phyloP scores from a whole-genome alignment of 2,888 invertebrate genomes.

The Pristionchus entomophagus region DNA sequence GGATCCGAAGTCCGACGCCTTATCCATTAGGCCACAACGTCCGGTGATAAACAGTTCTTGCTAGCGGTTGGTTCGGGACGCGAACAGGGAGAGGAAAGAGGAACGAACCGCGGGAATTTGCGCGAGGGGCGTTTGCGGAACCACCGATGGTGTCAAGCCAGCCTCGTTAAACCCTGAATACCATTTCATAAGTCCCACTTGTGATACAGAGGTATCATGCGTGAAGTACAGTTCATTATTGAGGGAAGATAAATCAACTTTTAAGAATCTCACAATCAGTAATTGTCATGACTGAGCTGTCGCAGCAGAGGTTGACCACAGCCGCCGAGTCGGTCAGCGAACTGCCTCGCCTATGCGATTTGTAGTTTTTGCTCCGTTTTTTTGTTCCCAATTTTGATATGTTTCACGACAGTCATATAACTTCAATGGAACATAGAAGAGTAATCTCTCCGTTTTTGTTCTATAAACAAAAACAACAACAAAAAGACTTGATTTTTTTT shows the following conservation, averaged over 20 bases:
- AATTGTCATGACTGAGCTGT: slow-evolving; percentile 31
- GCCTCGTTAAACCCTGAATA: slow-evolving; percentile 44
- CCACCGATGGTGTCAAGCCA: not conserved
- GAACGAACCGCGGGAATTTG: slow-evolving; percentile 25
- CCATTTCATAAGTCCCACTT: too few species aligned
- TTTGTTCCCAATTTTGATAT: not conserved
- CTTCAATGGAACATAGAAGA: too few species aligned
- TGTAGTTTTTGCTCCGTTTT: not conserved
- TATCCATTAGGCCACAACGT: slow-evolving; percentile 75
- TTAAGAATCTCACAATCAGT: slow-evolving; percentile 27
- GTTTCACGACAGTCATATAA: not conserved
- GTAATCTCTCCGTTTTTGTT: too few species aligned
- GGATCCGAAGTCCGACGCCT: slow-evolving; percentile 75
- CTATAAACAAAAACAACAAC: too few species aligned
- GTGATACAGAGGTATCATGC: too few species aligned
- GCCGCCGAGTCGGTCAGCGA: not conserved
- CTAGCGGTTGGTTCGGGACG: not conserved
- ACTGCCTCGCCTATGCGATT: not conserved
- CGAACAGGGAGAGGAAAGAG: not conserved
- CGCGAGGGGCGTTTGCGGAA: slow-evolving; percentile 31
- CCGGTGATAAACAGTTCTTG: slow-evolving; percentile 14
- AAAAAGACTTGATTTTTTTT: too few species aligned
- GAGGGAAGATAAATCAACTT: not conserved
- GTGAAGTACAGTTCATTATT: too few species aligned
- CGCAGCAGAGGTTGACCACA: slow-evolving; percentile 40